Evolutionary conservation across 2,113 vertebrate genomes (phyloP).

Genomic region (Nesospiza acunhae): DNA sequence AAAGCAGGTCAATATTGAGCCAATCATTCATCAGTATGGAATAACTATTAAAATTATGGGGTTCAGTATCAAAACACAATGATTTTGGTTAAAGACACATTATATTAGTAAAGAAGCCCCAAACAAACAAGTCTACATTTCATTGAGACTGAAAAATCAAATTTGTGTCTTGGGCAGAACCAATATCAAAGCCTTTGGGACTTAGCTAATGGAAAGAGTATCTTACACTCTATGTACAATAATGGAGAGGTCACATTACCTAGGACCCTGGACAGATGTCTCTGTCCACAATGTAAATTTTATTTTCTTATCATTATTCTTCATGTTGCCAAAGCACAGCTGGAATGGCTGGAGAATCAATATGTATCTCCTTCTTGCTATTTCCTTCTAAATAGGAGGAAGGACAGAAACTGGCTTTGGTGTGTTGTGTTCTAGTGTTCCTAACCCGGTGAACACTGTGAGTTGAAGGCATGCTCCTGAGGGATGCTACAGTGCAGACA

Average conservation of each 20-base stretch:
- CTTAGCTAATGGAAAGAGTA: neutral
- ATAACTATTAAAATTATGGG: neutral
- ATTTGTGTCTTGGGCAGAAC: neutral
- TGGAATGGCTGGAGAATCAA: neutral
- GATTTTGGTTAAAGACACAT: neutral
- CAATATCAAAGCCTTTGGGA: neutral
- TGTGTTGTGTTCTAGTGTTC: neutral
- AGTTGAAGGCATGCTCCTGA: accelerated
- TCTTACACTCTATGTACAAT: neutral
- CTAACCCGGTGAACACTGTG: neutral
- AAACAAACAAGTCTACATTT: neutral
- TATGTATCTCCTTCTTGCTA: neutral
- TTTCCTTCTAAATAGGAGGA: neutral
- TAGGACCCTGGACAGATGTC: neutral
- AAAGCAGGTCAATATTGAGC: neutral
- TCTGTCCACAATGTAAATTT: neutral
- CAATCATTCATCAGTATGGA: neutral
- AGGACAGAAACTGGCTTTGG: neutral
- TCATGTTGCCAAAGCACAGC: neutral
- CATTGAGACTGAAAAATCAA: neutral
- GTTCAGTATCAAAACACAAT: neutral
- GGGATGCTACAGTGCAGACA: neutral
- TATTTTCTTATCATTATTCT: neutral
- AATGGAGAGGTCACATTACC: neutral
- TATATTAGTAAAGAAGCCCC: neutral